Evolutionary conservation across 1,140 invertebrate genomes (phyloP).

Genomic region (Caenorhabditis briggsae): DNA sequence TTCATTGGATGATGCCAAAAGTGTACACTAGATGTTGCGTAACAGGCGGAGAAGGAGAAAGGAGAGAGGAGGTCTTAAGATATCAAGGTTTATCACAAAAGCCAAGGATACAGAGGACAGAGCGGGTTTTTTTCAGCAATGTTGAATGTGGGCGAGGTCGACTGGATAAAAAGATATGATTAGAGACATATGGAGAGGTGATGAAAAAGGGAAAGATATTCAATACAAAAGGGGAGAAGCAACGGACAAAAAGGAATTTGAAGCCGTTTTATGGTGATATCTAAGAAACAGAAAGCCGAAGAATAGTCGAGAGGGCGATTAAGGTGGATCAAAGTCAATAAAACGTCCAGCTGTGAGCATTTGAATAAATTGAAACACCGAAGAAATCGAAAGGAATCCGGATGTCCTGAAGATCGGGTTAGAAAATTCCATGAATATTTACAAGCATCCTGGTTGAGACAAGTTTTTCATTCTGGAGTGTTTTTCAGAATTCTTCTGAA

Average conservation of each 20-base stretch:
- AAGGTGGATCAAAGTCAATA: neutral
- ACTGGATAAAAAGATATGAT: conserved; percentile 45
- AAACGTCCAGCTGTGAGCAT: conserved; percentile 13
- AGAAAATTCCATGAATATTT: neutral
- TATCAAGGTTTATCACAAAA: too few relatives aligned
- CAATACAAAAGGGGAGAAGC: neutral
- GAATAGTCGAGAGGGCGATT: neutral
- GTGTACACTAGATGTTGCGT: conserved; percentile 44
- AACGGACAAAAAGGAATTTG: neutral
- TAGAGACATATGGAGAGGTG: conserved; percentile 16
- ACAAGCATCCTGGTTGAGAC: neutral
- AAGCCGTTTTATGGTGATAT: conserved; percentile 1
- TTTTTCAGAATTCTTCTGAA: too few relatives aligned
- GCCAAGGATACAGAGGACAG: neutral
- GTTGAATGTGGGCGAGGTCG: conserved; percentile 28
- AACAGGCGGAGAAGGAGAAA: conserved; percentile 39
- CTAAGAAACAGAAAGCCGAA: neutral
- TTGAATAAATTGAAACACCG: neutral
- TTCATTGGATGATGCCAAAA: conserved; percentile 23
- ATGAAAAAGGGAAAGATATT: conserved; percentile 16
- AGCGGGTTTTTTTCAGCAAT: conserved; percentile 44
- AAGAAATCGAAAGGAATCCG: conserved; percentile 3
- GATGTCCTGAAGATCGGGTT: neutral
- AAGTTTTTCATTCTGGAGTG: neutral
- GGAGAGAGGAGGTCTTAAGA: conserved; percentile 18